phyloP scores from a whole-genome alignment of 2,113 vertebrate genomes.

The Antigone vipio region DNA sequence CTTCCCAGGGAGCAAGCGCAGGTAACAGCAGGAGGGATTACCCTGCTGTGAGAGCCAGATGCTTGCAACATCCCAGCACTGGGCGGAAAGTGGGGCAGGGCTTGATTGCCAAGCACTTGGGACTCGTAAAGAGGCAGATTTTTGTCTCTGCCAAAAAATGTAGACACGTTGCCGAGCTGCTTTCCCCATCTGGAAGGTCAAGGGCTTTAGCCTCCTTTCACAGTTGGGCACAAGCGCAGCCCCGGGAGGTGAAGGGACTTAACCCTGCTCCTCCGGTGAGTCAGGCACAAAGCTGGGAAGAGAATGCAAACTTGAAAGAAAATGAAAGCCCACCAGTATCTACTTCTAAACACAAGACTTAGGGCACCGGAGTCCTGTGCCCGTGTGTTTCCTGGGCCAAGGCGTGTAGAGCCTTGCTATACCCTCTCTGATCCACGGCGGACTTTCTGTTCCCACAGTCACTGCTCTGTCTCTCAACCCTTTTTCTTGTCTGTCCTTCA shows the following conservation, averaged over 20 bases:
- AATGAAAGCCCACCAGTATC: not conserved
- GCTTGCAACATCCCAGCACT: not conserved
- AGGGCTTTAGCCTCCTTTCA: not conserved
- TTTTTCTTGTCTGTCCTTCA: not conserved
- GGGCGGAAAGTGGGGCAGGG: not conserved
- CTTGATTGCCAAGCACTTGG: not conserved
- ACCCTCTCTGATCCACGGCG: not conserved
- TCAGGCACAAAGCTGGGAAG: not conserved
- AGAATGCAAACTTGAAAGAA: not conserved
- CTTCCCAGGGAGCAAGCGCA: accelerated
- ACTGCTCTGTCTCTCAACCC: not conserved
- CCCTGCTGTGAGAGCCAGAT: not conserved
- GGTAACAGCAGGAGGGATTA: not conserved
- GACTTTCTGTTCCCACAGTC: not conserved
- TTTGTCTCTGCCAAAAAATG: not conserved
- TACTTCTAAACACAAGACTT: not conserved
- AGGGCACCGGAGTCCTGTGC: not conserved
- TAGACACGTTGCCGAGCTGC: accelerated
- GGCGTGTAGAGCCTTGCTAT: not conserved
- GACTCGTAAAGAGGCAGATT: not conserved
- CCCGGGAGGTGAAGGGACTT: not conserved
- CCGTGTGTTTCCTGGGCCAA: not conserved
- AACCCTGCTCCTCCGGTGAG: not conserved
- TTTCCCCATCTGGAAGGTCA: not conserved
- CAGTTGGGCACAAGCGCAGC: not conserved